phyloP scores from a whole-genome alignment of 1,140 invertebrate species.

The Drosophila mayri region DNA sequence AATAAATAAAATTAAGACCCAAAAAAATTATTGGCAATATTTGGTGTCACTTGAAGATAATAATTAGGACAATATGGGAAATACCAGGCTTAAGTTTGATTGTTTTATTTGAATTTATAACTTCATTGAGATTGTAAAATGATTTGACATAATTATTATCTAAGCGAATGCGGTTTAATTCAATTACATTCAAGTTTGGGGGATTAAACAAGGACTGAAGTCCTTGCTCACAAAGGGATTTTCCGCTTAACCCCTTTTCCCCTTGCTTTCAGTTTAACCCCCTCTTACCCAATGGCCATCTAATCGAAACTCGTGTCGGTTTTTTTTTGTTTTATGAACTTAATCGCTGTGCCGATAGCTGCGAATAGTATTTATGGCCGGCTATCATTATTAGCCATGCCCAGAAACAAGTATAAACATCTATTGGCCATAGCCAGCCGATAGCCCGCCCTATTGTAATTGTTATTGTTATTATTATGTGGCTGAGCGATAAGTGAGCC shows the following conservation, averaged over 20 bases:
- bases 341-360: conserved; percentile 62
- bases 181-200: background rate
- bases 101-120: conserved; percentile 11
- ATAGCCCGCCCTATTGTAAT: conserved; percentile 19
- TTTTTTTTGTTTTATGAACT: conserved; percentile 63
- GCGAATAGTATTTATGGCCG: conserved; percentile 55
- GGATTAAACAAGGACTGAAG: background rate
- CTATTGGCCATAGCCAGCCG: conserved; percentile 40
- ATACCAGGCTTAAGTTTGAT: background rate
- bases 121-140: background rate
- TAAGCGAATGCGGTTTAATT: too few species aligned
- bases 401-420: conserved; percentile 55
- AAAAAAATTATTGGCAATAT: conserved; percentile 31
- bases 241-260: background rate
- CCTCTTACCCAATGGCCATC: conserved; percentile 6
- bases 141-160: conserved; percentile 5
- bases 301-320: conserved; percentile 39
- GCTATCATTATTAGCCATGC: conserved; percentile 50
- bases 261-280: background rate
- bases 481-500: conserved; percentile 46
- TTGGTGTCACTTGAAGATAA: background rate
- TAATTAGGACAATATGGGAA: conserved; percentile 3
- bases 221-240: background rate
- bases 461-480: conserved; percentile 30
- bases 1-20: conserved; percentile 2